phyloP scores from a whole-genome alignment of 53 echinoderm and acorn worm species.

The Luidia sarsii region DNA sequence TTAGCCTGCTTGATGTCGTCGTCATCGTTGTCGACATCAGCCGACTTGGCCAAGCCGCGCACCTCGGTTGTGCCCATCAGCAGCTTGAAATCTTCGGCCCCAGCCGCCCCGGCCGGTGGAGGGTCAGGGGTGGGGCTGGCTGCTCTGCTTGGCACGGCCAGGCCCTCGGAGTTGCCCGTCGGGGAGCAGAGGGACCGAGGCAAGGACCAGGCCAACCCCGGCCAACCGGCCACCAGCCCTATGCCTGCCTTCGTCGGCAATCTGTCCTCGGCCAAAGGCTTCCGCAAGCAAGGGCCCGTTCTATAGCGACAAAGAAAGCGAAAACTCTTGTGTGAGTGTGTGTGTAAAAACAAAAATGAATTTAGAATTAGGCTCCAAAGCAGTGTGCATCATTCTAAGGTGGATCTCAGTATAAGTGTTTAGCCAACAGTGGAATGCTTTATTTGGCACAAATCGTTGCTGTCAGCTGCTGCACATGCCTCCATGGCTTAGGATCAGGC shows the following conservation, averaged over 20 bases:
- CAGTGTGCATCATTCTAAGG: conserved; percentile 3
- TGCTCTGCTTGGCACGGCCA: conserved; percentile 7
- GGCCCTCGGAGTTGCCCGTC: conserved; percentile 7
- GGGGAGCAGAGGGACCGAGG: neutral
- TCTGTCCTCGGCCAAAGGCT: conserved; percentile 12
- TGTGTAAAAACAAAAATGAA: neutral
- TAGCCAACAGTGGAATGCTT: conserved; percentile 31
- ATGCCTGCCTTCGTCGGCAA: conserved; percentile 22
- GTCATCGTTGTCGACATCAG: neutral
- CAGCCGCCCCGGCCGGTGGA: neutral
- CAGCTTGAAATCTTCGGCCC: conserved; percentile 2
- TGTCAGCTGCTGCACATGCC: too few species aligned
- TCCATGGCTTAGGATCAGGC: neutral
- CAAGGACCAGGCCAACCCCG: neutral
- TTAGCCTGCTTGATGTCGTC: neutral
- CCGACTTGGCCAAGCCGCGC: too few species aligned
- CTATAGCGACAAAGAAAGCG: conserved; percentile 13
- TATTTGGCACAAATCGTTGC: neutral
- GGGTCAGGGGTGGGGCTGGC: conserved; percentile 25
- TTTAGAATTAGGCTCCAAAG: conserved; percentile 1
- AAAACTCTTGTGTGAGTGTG: neutral
- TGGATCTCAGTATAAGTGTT: conserved; percentile 17
- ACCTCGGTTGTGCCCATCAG: conserved; percentile 4
- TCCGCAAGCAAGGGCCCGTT: conserved; percentile 25
- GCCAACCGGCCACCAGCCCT: conserved; percentile 14